These are phyloP conservation scores for Crocallis elinguaria DNA, from an alignment of 2,888 invertebrate species.

Conservation along the genomic window DNA sequence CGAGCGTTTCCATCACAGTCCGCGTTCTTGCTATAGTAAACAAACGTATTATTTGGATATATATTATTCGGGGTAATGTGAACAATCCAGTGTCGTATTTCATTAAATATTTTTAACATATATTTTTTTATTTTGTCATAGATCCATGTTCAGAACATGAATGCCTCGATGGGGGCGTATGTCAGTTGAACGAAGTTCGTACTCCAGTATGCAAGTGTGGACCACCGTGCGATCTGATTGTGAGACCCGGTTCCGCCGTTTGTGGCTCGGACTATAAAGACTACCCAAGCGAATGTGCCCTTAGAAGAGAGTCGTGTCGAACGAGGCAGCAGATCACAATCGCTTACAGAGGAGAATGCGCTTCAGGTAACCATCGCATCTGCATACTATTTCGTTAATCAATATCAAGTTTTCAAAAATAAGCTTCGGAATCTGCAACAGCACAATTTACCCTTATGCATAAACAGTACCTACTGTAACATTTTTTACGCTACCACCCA, in stretches of 20 bases:
- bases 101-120: no score
- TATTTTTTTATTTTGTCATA: conserved; percentile 59
- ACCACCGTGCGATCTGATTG: conserved; percentile 90
- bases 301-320: conserved; percentile 91
- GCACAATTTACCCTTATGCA: no score
- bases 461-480: no score
- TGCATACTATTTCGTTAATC: no score
- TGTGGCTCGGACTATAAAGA: conserved; percentile 92
- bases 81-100: neutral
- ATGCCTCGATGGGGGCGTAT: conserved; percentile 92
- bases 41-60: no score
- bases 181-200: conserved; percentile 91
- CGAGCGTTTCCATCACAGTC: neutral
- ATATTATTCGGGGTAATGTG: neutral
- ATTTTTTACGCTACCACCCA: no score
- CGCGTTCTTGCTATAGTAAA: neutral
- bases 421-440: no score
- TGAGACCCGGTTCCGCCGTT: conserved; percentile 87
- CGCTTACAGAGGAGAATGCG: conserved; percentile 93
- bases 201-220: conserved; percentile 92
- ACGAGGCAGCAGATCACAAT: conserved; percentile 89
- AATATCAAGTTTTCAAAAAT: no score
- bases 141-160: conserved; percentile 93
- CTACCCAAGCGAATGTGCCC: conserved; percentile 92
- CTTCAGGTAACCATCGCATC: conserved; percentile 86